Base-by-base conservation (phyloP, 2,113 vertebrate genomes). In the Sebastes fasciatus region DNA sequence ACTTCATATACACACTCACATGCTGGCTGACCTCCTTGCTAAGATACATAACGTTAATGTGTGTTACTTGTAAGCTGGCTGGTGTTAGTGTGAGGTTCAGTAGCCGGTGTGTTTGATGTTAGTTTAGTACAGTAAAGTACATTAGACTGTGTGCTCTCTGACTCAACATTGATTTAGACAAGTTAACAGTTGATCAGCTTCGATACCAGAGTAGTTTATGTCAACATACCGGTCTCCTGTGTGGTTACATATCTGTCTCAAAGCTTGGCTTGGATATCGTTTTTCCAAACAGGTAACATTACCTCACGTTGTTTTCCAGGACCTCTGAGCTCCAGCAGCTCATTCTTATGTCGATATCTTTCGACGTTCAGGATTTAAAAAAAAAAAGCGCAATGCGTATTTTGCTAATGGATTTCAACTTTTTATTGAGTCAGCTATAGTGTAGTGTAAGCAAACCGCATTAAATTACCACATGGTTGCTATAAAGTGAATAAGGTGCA, bases 321-420 rank as follows among this genome's bases (percentile, higher is more conserved):
- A 76, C 51, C 74, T 61, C 7, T 60, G 40, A 79, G 74, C 70
- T 14, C 14, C 21, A 55, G 58, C 67, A 67, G 34, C n/a, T 21
- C 3, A 4, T 42, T 13, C 6, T 23, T 19, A 1, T 87, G 81
- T 89, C 83, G 70, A 91, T 88, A 89, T 74, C 61, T 49, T 84
- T 87, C 79, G 49, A 90, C 63, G 79, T 85, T 79, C 16, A 17
- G 48, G 74, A 58, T 84, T 88, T 67, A 71, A 82, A 89, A 89
- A 4, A 62, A 61, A 8, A 85, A 88, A 93, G 87, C 93, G 94
- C 94, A 95, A 79, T 95, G 94, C 92, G 93, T 90, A 91, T 93
- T 94, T 93, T 79, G 74, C 89, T 84, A 90, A 89, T 89, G 90
- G 77, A 80, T 57, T 74, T 80, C 43, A 86, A 91, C 86, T 91